A percentile compares a stretch with the other conserved stretches of the same genome.
These are phyloP conservation scores for Plectrocnemia conspersa DNA, from an alignment of 1,140 invertebrate genomes.

Conservation along the genomic window DNA sequence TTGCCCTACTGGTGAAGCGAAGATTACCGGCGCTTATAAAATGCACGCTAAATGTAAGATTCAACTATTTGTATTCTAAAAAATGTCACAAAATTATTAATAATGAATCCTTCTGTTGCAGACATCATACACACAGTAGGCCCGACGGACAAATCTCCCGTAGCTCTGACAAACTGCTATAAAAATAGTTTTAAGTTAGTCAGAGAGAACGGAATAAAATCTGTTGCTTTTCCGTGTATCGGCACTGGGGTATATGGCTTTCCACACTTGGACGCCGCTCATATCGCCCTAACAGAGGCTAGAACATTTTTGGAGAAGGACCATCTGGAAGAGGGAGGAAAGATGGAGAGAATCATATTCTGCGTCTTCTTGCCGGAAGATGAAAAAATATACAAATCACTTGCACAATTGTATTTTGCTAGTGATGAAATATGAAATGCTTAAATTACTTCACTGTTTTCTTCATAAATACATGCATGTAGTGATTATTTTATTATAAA, in stretches of 20 bases:
- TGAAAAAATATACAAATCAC: conserved; percentile 66
- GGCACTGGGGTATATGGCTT: conserved; percentile 84
- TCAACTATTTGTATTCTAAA: background rate
- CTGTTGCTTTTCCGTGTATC: conserved; percentile 81
- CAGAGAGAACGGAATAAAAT: conserved; percentile 57
- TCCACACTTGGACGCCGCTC: conserved; percentile 68
- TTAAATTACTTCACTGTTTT: conserved; percentile 16
- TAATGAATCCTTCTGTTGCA: conserved; percentile 45
- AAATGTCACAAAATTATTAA: background rate
- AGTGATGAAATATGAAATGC: no score
- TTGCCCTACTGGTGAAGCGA: conserved; percentile 74
- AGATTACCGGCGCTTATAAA: conserved; percentile 73
- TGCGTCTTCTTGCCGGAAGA: conserved; percentile 72
- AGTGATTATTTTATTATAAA: no score
- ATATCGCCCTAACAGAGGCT: conserved; percentile 65
- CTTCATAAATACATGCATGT: no score
- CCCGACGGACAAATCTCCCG: conserved; percentile 65
- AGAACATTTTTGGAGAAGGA: conserved; percentile 64
- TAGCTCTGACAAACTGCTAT: conserved; percentile 65
- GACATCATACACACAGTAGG: conserved; percentile 83
- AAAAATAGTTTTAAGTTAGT: conserved; percentile 59
- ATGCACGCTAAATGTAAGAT: conserved; percentile 69
- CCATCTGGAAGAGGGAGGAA: conserved; percentile 32
- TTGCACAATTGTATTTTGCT: conserved; percentile 71
- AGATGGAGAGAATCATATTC: conserved; percentile 75